Evolutionary conservation across 2,888 invertebrate species (phyloP).

Genomic region (Callosobruchus maculatus): DNA sequence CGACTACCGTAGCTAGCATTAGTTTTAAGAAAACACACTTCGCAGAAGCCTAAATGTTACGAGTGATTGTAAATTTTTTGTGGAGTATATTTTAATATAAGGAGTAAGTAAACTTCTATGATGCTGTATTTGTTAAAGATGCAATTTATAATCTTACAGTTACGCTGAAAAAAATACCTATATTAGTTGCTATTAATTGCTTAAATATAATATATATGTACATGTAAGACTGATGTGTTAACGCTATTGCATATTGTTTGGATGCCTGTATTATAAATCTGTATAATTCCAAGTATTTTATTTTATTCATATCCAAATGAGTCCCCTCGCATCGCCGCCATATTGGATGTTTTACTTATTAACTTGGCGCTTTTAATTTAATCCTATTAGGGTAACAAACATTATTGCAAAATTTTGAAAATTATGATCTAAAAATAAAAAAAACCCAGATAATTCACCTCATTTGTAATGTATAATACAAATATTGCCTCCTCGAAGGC

Average conservation of each 20-base stretch:
- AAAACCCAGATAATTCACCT: too few relatives aligned
- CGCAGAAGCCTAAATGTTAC: not conserved
- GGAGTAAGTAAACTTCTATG: slow-evolving; percentile 8
- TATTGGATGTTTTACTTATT: too few relatives aligned
- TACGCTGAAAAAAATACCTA: slow-evolving; percentile 24
- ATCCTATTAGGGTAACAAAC: too few relatives aligned
- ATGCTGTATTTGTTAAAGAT: slow-evolving; percentile 10
- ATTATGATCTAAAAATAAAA: too few relatives aligned
- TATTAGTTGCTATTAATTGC: slow-evolving; percentile 32
- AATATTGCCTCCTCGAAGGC: too few relatives aligned
- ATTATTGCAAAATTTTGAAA: too few relatives aligned
- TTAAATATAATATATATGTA: slow-evolving; percentile 35
- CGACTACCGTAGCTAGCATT: not conserved
- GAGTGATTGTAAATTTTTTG: slow-evolving; percentile 21
- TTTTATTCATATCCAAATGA: not conserved
- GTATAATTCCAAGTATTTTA: slow-evolving; percentile 34
- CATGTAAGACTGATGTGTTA: slow-evolving; percentile 49
- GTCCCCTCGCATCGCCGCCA: too few relatives aligned
- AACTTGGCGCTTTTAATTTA: too few relatives aligned
- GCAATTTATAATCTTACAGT: slow-evolving; percentile 22
- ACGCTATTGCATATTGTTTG: slow-evolving; percentile 45
- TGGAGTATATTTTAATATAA: slow-evolving; percentile 26
- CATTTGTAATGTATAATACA: too few relatives aligned
- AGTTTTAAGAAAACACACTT: not conserved
- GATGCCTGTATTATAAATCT: slow-evolving; percentile 47